Evolutionary conservation across 2,888 invertebrate genomes (phyloP), one percentile per base, ranked within the genome.

Genomic region (Phania funesta): DNA sequence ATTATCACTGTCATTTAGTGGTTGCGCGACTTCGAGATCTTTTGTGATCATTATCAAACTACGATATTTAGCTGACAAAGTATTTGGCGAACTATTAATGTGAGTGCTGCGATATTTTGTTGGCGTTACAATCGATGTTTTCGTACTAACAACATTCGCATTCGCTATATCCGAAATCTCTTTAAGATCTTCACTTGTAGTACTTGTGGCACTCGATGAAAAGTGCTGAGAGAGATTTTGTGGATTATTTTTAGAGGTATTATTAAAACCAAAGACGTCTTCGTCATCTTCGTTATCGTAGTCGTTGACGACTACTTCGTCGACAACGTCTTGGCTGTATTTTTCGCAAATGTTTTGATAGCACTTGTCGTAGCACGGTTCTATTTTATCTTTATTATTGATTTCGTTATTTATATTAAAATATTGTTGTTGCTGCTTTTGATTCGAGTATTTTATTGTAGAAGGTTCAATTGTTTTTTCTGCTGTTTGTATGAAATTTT

Each of bases 21-120:
- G 80, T 41, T 68, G 68, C 29, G 89, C 68, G 60, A 68, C 16
- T 1, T 78, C 70, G 85, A 89, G 91, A 58, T 95, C 94, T 92
- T 95, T 96, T 88, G 96, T 96, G 92, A 96, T 96, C 96, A 96
- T 96, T 91, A 96, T 95, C 93, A 96, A 94, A 93, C 96, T 96
- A 88, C 95, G 95, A 91, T 96, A 96, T 90, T 95, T 95, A 91
- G 94, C 93, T 89, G 93, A 90, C 84, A 90, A 87, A 78, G 89
- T 90, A 84, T 87, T 89, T 68, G 87, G 85, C 65, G 87, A 86
- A 85, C 80, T 82, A 52, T 83, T 91, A 85, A 92, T 93, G 91
- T 92, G 92, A 91, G 91, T 91, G 88, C 92, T 91, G 88, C 67
- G 67, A 41, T 75, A 71, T 54, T 74, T 74, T 11, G 79, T 73